Percentiles rank a stretch among this genome's conserved stretches.
Evolutionary conservation across 2,113 vertebrate genomes (phyloP).

Genomic region (Brachionichthys hirsutus): DNA sequence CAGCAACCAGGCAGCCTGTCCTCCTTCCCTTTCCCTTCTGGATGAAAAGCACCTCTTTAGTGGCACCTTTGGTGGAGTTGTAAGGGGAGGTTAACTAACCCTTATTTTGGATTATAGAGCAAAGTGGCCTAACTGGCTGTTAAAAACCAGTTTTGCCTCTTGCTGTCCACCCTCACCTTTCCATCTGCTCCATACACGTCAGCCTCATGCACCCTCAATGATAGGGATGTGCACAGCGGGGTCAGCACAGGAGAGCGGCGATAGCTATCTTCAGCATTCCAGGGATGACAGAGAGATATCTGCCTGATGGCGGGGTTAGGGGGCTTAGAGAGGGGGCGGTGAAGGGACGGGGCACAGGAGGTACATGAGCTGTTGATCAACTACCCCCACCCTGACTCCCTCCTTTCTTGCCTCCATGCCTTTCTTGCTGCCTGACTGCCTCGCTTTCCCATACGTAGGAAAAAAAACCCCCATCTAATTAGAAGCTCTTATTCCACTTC

Average conservation of each 20-base stretch:
- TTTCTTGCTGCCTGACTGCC: conserved; percentile 73
- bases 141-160: conserved; percentile 60
- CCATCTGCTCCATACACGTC: conserved; percentile 32
- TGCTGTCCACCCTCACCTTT: conserved; percentile 14
- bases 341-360: conserved; percentile 47
- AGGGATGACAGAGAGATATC: conserved; percentile 85
- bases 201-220: conserved; percentile 48
- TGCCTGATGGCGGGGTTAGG: conserved; percentile 73
- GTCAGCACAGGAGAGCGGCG: conserved; percentile 73
- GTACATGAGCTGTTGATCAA: conserved; percentile 66
- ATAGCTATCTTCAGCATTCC: conserved; percentile 94
- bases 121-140: conserved; percentile 60
- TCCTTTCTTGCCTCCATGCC: conserved; percentile 45
- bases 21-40: conserved; percentile 29
- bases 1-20: conserved; percentile 25
- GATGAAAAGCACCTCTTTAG: conserved; percentile 45
- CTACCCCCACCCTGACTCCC: conserved; percentile 30
- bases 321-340: conserved; percentile 60
- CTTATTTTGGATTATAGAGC: conserved; percentile 65
- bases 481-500: conserved; percentile 81
- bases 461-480: conserved; percentile 76
- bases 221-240: conserved; percentile 56
- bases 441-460: conserved; percentile 66
- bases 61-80: conserved; percentile 50
- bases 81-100: conserved; percentile 46